Conservation (phyloP, 2,113 vertebrate genomes). For the Chlorodrepanis virens region DNA sequence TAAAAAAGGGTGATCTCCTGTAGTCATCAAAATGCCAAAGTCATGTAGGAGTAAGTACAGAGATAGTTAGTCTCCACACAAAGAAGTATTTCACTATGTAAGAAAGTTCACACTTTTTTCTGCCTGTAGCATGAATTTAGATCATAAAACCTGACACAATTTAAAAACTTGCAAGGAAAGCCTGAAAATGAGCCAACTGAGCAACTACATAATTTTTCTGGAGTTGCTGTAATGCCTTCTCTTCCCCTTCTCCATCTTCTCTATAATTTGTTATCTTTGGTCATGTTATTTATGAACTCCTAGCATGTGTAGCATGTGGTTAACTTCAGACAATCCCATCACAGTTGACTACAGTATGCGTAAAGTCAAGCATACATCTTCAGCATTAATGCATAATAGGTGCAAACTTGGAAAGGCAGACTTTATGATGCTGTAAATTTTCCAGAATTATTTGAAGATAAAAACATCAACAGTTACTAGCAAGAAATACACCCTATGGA, state of each 20-base stretch:
- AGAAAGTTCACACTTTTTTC: neutral
- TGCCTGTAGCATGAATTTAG: neutral
- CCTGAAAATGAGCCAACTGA: neutral
- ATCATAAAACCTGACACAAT: neutral
- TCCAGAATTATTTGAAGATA: neutral
- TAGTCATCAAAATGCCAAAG: neutral
- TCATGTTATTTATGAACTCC: neutral
- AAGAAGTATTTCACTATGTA: neutral
- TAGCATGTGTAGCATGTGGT: neutral
- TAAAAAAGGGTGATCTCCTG: neutral
- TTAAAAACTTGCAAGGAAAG: neutral
- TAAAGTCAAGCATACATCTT: neutral
- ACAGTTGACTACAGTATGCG: neutral
- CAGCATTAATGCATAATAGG: neutral
- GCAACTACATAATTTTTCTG: neutral
- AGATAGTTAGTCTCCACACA: neutral
- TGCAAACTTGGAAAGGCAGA: neutral
- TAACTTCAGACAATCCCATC: slow-evolving; percentile 10
- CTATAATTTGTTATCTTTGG: neutral
- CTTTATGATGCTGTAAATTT: neutral
- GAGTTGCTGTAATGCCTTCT: neutral
- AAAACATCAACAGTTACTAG: neutral
- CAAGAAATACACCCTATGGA: neutral
- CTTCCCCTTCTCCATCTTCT: neutral
- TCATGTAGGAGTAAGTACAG: neutral